phyloP scores from a whole-genome alignment of 2,797 vertebrate genomes.

The Falco concolor region DNA sequence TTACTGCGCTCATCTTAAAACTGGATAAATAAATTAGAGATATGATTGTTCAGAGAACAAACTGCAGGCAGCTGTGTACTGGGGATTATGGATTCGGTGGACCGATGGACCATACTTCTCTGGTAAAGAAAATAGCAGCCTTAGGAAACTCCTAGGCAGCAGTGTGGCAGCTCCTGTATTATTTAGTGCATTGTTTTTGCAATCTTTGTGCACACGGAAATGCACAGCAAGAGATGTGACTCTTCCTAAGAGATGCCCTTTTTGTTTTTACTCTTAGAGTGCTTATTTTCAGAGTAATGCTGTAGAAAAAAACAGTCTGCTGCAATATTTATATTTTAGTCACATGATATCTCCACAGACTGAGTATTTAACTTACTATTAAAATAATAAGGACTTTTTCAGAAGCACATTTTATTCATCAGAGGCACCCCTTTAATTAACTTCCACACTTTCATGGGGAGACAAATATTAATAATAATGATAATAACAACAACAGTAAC shows the following conservation, averaged over 20 bases:
- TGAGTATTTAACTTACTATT: background rate
- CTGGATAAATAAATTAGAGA: constrained; percentile 1
- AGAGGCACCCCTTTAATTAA: constrained; percentile 55
- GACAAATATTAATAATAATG: background rate
- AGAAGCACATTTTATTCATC: constrained; percentile 1
- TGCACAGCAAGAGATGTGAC: background rate
- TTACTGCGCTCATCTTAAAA: background rate
- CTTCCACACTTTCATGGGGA: background rate
- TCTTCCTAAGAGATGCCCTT: background rate
- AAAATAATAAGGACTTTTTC: background rate
- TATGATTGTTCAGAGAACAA: background rate
- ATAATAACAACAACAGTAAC: background rate
- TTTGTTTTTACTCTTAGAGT: background rate
- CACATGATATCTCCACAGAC: background rate
- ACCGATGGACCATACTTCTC: background rate
- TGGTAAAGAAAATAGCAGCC: background rate
- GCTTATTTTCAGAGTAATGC: background rate
- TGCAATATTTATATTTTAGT: background rate
- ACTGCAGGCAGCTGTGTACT: background rate
- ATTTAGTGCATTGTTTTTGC: background rate
- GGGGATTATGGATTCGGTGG: background rate
- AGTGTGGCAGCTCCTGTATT: background rate
- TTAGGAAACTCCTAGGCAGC: background rate
- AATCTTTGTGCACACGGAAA: background rate
- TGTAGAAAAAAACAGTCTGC: background rate